A percentile compares a stretch with the other conserved stretches of the same genome.
phyloP scores from a whole-genome alignment of 2,888 invertebrate genomes.

The Oegoconia quadripuncta region DNA sequence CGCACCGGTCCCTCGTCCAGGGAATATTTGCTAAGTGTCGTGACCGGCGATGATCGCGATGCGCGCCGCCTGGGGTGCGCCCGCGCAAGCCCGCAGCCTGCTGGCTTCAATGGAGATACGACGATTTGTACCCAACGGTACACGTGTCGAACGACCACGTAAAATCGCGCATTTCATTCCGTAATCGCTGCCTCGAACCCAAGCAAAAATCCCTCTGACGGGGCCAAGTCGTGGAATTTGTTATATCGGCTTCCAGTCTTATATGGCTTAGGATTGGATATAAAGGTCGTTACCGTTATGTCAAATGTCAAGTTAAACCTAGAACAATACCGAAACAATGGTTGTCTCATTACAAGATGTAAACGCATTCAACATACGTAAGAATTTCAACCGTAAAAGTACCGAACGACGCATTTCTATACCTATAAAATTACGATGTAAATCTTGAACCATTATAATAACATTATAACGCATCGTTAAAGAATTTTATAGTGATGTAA shows the following conservation, averaged over 20 bases:
- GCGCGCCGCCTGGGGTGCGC: conserved; percentile 71
- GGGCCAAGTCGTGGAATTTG: conserved; percentile 39
- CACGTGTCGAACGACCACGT: conserved; percentile 57
- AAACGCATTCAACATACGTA: conserved; percentile 18
- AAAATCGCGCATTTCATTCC: conserved; percentile 51
- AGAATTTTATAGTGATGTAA: not conserved
- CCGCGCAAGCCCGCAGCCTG: conserved; percentile 37
- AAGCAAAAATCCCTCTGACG: conserved; percentile 33
- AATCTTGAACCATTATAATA: no score
- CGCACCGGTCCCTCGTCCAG: conserved; percentile 49
- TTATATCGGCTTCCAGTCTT: conserved; percentile 22
- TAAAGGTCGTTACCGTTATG: conserved; percentile 13
- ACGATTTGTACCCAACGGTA: conserved; percentile 70
- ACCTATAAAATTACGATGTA: conserved; percentile 1
- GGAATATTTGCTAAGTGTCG: conserved; percentile 77
- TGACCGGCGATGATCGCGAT: conserved; percentile 76
- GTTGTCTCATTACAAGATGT: conserved; percentile 18
- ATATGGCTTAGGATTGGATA: conserved; percentile 12
- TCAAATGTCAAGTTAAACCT: conserved; percentile 14
- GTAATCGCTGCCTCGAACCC: conserved; percentile 31
- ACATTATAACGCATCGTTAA: no score
- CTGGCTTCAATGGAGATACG: conserved; percentile 71
- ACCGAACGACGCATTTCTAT: conserved; percentile 12
- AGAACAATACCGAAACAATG: conserved; percentile 13
- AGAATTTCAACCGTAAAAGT: conserved; percentile 17